Percentiles rank a stretch among this genome's conserved stretches.
Conservation (phyloP, 2,888 invertebrate genomes). For the Polydrusus pterygomalis region DNA sequence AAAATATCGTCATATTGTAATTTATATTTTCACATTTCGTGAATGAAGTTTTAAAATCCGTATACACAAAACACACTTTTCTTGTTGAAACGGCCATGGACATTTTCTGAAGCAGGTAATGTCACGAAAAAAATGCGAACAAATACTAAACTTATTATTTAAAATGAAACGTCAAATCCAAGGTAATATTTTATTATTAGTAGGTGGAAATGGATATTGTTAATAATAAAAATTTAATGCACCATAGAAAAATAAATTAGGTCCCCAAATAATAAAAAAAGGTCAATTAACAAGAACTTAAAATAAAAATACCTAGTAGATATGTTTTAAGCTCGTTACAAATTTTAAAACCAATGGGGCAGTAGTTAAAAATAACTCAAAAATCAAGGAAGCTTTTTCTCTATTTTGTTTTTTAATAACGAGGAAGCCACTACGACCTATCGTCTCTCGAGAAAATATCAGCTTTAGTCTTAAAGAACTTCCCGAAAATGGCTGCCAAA, state of each 20-base stretch:
- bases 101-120: no score
- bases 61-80: no score
- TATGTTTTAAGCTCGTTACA: no score
- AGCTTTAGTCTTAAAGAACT: background rate
- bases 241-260: conserved; percentile 29
- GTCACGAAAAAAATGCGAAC: no score
- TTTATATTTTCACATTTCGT: no score
- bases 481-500: conserved; percentile 13
- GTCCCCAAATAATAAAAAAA: no score
- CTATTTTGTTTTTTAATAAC: background rate
- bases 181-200: background rate
- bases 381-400: background rate
- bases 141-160: background rate
- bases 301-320: no score
- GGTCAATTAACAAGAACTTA: background rate
- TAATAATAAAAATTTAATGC: conserved; percentile 19
- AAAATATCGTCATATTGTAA: no score
- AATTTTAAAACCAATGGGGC: no score
- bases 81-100: no score
- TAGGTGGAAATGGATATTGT: conserved; percentile 10
- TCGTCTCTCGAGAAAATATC: background rate
- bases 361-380: no score
- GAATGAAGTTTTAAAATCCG: no score
- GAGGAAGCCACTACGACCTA: background rate
- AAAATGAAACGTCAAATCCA: background rate